Base-by-base conservation (phyloP, 2,888 invertebrate species). In the Lasioglossum marginatum region DNA sequence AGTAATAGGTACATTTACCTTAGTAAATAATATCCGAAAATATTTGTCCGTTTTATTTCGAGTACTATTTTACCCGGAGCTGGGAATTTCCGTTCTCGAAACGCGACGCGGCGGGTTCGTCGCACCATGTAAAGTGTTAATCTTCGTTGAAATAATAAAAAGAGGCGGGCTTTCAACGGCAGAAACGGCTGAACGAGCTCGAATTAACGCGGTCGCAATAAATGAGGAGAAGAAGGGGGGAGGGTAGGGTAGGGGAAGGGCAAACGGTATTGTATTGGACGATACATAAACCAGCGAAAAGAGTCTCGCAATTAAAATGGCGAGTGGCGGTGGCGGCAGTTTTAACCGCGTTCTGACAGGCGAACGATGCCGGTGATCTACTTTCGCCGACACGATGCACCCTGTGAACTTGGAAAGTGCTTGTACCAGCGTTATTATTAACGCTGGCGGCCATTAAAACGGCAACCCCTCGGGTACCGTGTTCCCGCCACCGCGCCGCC, bases 381-480 rank as follows among this genome's bases (percentile, higher is more conserved):
- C 73, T 85, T 88, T 88, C 78, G 45, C 37, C 43, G 60, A 27
- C 45, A 14, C 70, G 83, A 80, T 77, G 77, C 70, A 77, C 84
- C 60, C 60, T 14, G 60, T 57, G 80, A 91, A 91, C 88, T 90
- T 87, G 82, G 79, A 87, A 89, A 87, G 86, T 89, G 87, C 90
- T 88, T 83, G 83, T 85, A 83, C 60, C 84, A 82, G 84, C 87
- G 86, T 87, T 87, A 87, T 89, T 88, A 91, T 91, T 91, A 91
- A 91, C 88, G 83, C 74, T 76, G 76, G 40, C 83, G 75, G 66
- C 89, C 88, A 85, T 90, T 90, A 88, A 89, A 83, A 79, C 75
- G 72, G 73, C 40, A 86, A 85, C 57, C 57, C 66, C 57, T 40
- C 19, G 73, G 57, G 70, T 73, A 71, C 74, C 60, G 70, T 60